phyloP scores from a whole-genome alignment of 2,113 vertebrate species.

The Panthera uncia region DNA sequence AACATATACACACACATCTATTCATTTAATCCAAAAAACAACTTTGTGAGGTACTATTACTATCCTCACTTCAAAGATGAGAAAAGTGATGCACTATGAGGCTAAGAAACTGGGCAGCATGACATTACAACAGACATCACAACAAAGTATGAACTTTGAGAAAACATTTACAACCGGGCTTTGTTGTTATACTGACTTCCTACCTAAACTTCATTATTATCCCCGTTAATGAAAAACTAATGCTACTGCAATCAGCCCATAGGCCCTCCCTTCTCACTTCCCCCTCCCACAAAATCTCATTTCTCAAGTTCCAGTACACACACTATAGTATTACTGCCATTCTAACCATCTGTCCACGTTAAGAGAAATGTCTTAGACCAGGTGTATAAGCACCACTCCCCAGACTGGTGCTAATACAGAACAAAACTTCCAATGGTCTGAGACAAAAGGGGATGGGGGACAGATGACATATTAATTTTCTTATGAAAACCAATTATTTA shows the following conservation, averaged over 20 bases:
- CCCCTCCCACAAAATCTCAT: not conserved
- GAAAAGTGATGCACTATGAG: not conserved
- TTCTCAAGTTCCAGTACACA: constrained; percentile 14
- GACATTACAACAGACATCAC: not conserved
- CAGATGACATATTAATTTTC: not conserved
- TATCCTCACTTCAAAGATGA: constrained; percentile 11
- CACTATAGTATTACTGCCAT: not conserved
- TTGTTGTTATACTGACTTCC: not conserved
- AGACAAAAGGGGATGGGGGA: not conserved
- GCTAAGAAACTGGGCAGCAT: not conserved
- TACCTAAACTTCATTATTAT: not conserved
- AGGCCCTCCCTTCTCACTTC: too few species aligned
- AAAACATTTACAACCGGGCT: not conserved
- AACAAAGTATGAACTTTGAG: not conserved
- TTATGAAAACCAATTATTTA: not conserved
- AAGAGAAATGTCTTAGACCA: not conserved
- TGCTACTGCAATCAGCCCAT: not conserved
- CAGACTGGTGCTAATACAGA: not conserved
- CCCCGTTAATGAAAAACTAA: not conserved
- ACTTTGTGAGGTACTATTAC: not conserved
- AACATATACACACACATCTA: not conserved
- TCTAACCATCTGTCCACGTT: not conserved
- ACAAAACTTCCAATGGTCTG: not conserved
- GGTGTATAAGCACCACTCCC: not conserved
- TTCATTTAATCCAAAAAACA: not conserved